These are phyloP conservation scores for Drosophila kohkoa DNA, from an alignment of 1,140 invertebrate species.

Conservation along the genomic window DNA sequence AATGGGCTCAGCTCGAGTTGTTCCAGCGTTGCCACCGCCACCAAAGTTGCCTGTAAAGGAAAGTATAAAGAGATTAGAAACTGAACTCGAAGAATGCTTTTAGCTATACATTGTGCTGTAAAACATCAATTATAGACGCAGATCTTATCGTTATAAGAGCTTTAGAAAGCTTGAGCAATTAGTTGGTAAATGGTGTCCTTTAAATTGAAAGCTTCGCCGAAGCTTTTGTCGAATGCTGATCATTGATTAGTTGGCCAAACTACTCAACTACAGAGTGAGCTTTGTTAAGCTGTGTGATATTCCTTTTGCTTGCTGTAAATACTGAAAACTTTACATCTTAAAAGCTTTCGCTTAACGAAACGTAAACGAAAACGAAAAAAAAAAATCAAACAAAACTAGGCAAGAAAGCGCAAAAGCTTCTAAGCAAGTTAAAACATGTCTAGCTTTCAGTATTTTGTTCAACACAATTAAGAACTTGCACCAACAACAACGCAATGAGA, in stretches of 20 bases:
- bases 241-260: constrained; percentile 1
- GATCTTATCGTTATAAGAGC: constrained; percentile 6
- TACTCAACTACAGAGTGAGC: constrained; percentile 1
- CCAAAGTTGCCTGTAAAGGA: constrained; percentile 75
- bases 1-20: constrained; percentile 87
- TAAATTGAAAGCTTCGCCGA: constrained; percentile 3
- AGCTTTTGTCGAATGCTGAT: neutral
- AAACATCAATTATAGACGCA: constrained; percentile 1
- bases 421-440: constrained; percentile 67
- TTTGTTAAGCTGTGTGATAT: constrained; percentile 28
- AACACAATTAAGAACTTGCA: constrained; percentile 59
- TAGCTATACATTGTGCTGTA: neutral
- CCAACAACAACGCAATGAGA: constrained; percentile 46
- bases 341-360: constrained; percentile 20
- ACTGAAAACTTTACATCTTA: constrained; percentile 51
- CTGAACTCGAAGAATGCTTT: neutral
- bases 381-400: neutral
- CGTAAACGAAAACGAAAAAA: neutral
- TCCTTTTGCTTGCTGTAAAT: constrained; percentile 39
- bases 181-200: constrained; percentile 3
- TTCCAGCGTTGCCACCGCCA: constrained; percentile 56
- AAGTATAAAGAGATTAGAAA: neutral
- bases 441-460: constrained; percentile 70
- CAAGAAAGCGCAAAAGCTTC: constrained; percentile 55
- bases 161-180: constrained; percentile 11